Base-by-base conservation (phyloP, 2,888 invertebrate species). In the Andrena fulva region DNA sequence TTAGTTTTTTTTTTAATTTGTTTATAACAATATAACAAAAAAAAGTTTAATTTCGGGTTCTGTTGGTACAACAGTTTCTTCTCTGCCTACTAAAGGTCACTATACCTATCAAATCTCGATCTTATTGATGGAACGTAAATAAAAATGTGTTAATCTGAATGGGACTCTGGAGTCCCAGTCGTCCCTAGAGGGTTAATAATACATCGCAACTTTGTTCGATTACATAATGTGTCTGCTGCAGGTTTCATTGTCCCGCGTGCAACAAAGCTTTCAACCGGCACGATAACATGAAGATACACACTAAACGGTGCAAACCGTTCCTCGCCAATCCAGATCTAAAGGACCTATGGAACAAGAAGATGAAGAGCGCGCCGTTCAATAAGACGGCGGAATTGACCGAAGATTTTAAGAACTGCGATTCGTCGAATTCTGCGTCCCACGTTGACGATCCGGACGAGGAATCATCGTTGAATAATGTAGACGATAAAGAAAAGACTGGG, bases 281-380 rank as follows among this genome's bases (percentile, higher is more conserved):
- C 24, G 93, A 93, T 69, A 93, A 93, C 77, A 93, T 93, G 92
- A 93, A 92, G 68, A 89, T 90, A 50, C 92, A 93, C 27, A 90
- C 91, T 4, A 92, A 90, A 82, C 87, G 91, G 6, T 92, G 92
- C 70, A 87, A 89, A 29, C 16, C 69, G 4, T 91, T 92, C 71
- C 79, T 88, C 27, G 87, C 88, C 0, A 90, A 92, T 84, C 92
- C 92, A 4, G 85, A 89, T n/a, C 74, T 91, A 5, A 86, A 87
- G 56, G 73, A 80, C 29, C 70, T 88, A 0, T 74, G 91, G 24
- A 50, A 1, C 4, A 87, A 80, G 33, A 70, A 80, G 60, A 86
- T 84, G 63, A 85, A 82, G 66, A 85, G 20, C 48, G 60, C 16
- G 52, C 74, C 80, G 7, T 35, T 33, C 0, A 63, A 20, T 33